Base-by-base conservation (phyloP, 2,888 invertebrate species). In the Nowickia ferox region DNA sequence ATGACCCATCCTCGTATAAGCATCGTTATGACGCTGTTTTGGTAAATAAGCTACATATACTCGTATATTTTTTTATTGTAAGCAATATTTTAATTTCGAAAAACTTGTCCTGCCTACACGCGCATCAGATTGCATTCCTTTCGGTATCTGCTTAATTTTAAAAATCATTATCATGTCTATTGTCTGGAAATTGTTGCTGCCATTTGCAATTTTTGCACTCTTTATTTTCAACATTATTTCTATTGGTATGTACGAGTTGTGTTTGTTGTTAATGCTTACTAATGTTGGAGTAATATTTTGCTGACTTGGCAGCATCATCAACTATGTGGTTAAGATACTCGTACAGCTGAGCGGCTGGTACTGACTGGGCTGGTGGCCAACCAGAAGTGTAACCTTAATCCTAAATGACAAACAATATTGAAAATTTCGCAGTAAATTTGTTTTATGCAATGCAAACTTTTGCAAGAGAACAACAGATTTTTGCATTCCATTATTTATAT, bases 111-210 rank as follows among this genome's bases (percentile, higher is more conserved):
- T n/a, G n/a, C n/a, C n/a, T n/a, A n/a, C n/a, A n/a, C n/a, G n/a
- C n/a, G n/a, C n/a, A n/a, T n/a, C n/a, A n/a, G 30, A 51, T 66
- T 66, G 38, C 6, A 72, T 68, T 68, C 81, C 38, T 75, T 75
- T 51, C 63, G 46, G 5, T 6, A 19, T 44, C 78, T 77, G 77
- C 10, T 30, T 30, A 30, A 66, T 44, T 51, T 53, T 48, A 48
- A 72, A 30, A 55, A 53, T 72, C 61, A 74, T 85, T 74, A 68
- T 72, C 42, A 74, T 63, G 68, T 63, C 84, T 78, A 63, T 82
- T 85, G 84, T 85, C 61, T 74, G 84, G 68, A n/a, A 83, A 59
- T 76, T 76, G 68, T 61, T 82, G 81, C 77, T 72, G 83, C 44
- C 77, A 82, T 68, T 81, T 63, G 69, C 81, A 66, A 19, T 75